Conservation (phyloP, 1,140 invertebrate genomes). For the Vollenhovia emeryi region DNA sequence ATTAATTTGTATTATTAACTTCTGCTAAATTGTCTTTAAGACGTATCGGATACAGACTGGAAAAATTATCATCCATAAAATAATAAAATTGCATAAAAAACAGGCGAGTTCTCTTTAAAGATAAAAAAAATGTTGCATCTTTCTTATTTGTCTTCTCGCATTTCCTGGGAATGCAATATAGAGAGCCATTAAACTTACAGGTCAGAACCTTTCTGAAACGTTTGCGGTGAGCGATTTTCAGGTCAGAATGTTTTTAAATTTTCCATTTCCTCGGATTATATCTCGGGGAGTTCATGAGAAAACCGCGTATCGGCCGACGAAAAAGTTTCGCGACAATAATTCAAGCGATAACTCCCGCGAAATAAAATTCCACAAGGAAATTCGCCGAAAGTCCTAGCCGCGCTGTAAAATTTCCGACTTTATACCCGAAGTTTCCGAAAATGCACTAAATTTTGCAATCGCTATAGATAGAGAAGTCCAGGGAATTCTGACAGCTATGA, state of each 20-base stretch:
- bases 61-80: neutral
- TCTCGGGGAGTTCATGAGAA: neutral
- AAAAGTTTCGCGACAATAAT: constrained; percentile 19
- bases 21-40: neutral
- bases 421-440: constrained; percentile 53
- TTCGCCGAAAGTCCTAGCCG: constrained; percentile 19
- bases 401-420: constrained; percentile 21
- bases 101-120: neutral
- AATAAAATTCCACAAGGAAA: constrained; percentile 42
- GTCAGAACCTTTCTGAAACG: neutral
- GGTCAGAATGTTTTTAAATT: neutral
- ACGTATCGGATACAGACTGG: neutral
- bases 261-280: neutral
- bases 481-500: constrained; percentile 43
- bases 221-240: neutral
- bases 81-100: neutral
- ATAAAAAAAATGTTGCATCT: neutral
- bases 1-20: neutral
- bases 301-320: neutral
- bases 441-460: constrained; percentile 53
- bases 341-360: constrained; percentile 27
- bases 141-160: neutral
- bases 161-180: neutral
- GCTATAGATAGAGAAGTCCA: constrained; percentile 8
- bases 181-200: neutral